phyloP scores from a whole-genome alignment of 2,888 invertebrate genomes.

The Drosophila kanekoi region DNA sequence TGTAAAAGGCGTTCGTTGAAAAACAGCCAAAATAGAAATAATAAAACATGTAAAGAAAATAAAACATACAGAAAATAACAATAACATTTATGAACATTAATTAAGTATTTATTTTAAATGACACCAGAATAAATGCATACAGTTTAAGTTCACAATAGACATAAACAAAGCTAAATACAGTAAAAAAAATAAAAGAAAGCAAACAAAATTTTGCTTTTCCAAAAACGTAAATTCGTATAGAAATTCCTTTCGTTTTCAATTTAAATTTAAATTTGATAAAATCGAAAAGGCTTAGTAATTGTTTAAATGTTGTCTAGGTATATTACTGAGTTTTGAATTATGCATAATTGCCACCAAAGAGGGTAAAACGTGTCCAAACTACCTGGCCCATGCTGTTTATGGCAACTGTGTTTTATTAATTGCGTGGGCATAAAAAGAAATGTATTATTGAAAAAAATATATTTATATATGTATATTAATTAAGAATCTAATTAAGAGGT shows the following conservation, averaged over 20 bases:
- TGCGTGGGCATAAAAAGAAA: slow-evolving; percentile 56
- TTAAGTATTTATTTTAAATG: slow-evolving; percentile 55
- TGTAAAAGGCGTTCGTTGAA: slow-evolving; percentile 71
- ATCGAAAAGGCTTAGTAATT: slow-evolving; percentile 67
- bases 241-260: not conserved
- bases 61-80: slow-evolving; percentile 33
- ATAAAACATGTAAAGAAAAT: slow-evolving; percentile 32
- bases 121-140: slow-evolving; percentile 52
- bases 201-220: not conserved
- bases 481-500: slow-evolving; percentile 13
- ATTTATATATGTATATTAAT: slow-evolving; percentile 6
- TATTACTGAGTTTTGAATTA: not conserved
- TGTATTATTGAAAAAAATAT: slow-evolving; percentile 30
- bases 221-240: not conserved
- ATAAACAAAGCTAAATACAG: slow-evolving; percentile 16
- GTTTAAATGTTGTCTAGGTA: not conserved
- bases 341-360: slow-evolving; percentile 68
- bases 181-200: not conserved
- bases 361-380: slow-evolving; percentile 81
- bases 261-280: slow-evolving; percentile 16
- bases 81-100: slow-evolving; percentile 32
- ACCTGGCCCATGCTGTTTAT: slow-evolving; percentile 82
- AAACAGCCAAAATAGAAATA: slow-evolving; percentile 56
- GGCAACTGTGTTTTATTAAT: slow-evolving; percentile 64
- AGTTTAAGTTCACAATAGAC: slow-evolving; percentile 37